Evolutionary conservation across 2,888 invertebrate genomes (phyloP), one percentile per base, ranked within the genome.

Genomic region (Perdita meconis): DNA sequence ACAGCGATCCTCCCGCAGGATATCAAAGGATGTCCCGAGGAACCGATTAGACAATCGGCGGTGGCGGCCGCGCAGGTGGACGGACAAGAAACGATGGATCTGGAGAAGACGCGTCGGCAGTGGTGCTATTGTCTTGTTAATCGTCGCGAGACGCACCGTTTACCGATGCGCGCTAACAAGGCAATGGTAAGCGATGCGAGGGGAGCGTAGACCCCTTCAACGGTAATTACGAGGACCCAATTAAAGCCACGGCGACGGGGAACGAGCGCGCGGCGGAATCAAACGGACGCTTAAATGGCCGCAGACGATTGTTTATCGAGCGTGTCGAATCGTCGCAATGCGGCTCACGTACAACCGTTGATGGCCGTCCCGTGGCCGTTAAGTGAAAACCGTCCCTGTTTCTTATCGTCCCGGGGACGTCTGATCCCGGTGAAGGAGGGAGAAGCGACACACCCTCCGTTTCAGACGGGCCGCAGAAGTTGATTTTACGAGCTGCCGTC

Each of bases 141-240:
- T 83, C 83, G 75, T 76, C 73, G 70, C 75, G 68, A 76, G 73
- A 67, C 81, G 78, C 44, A 19, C 78, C 78, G 73, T 81, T 82
- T 81, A 82, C 80, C 67, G 81, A 83, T 81, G 81, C 44, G 76
- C 76, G 57, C 79, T 83, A 83, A 83, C 81, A 67, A 79, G 78
- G 44, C 68, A 65, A 26, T 63, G 38, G 61, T 40, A 19, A 59
- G 50, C 30, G 56, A 50, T 53, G 69, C 36, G 70, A 36, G 63
- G 55, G 59, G 12, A 38, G 50, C 26, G 36, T 53, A 47, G 53
- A 44, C 55, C 74, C 66, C 72, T 73, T 78, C 73, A 70, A 60
- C 70, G 60, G 77, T 83, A 83, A 83, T 83, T 83, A 74, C 72
- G 64, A 81, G 76, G 74, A 65, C 81, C 81, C 83, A 83, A 83